Evolutionary conservation across 1,140 invertebrate species (phyloP).

Genomic region (Trachymyrmex septentrionalis): DNA sequence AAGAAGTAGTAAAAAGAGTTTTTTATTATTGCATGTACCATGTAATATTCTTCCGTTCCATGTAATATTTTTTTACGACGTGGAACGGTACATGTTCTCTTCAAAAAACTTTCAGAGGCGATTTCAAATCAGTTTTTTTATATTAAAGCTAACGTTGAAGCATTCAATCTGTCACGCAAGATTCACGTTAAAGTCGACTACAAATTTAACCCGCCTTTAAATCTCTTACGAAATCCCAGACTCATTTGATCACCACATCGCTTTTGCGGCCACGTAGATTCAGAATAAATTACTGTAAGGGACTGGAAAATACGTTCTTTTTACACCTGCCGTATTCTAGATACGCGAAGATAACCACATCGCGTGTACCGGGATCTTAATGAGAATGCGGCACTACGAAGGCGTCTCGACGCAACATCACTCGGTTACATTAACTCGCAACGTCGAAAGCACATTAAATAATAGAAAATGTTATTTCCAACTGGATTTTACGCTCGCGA

Average conservation of each 20-base stretch:
- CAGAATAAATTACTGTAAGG: conserved; percentile 54
- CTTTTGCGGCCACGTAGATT: conserved; percentile 39
- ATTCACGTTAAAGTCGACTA: conserved; percentile 22
- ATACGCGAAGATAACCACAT: conserved; percentile 25
- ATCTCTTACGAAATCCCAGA: conserved; percentile 25
- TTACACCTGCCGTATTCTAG: conserved; percentile 46
- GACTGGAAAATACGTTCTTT: conserved; percentile 53
- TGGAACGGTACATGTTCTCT: not conserved
- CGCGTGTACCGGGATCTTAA: conserved; percentile 13
- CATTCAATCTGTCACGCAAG: conserved; percentile 19
- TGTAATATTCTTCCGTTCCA: conserved; percentile 12
- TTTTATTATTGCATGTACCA: not conserved
- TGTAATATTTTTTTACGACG: conserved; percentile 33
- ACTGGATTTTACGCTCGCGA: not conserved
- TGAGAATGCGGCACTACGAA: conserved; percentile 13
- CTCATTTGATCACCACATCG: not conserved
- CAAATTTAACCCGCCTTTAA: conserved; percentile 46
- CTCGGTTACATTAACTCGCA: conserved; percentile 20
- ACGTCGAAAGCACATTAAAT: conserved; percentile 9
- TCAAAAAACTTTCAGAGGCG: conserved; percentile 33
- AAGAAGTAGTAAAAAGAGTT: not conserved
- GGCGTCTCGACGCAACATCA: conserved; percentile 8
- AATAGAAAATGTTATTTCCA: conserved; percentile 33
- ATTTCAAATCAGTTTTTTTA: conserved; percentile 52
- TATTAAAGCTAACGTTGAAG: conserved; percentile 50